Conservation (phyloP, 2,888 invertebrate genomes). For the Labia minor region DNA sequence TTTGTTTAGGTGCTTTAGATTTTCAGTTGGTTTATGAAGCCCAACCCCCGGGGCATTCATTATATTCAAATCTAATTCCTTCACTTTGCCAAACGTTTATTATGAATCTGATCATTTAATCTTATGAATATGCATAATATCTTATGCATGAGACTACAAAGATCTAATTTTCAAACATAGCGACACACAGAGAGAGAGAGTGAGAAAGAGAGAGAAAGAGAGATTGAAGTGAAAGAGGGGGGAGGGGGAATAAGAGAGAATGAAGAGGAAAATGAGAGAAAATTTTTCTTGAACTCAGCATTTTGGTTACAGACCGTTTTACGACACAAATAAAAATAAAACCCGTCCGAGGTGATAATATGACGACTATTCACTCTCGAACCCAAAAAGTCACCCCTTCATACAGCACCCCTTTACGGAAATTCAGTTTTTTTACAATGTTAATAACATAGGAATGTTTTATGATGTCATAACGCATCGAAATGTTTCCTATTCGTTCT, state of each 20-base stretch:
- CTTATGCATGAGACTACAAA: background rate
- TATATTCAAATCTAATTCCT: constrained; percentile 13
- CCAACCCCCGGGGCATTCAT: background rate
- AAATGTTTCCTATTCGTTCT: background rate
- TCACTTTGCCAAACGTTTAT: constrained; percentile 13
- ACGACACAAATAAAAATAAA: background rate
- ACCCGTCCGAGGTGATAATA: background rate
- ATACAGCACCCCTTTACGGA: too few relatives aligned
- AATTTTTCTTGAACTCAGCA: background rate
- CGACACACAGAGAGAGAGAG: background rate
- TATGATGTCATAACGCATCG: background rate
- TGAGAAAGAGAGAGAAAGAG: background rate
- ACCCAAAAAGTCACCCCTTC: too few relatives aligned
- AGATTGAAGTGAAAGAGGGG: too few relatives aligned
- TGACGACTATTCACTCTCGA: background rate
- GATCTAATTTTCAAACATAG: background rate
- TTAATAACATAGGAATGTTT: background rate
- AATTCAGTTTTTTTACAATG: background rate
- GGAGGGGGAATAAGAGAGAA: too few relatives aligned
- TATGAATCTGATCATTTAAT: constrained; percentile 13
- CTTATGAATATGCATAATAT: constrained; percentile 5
- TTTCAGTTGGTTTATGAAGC: background rate
- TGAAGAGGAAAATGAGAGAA: too few relatives aligned
- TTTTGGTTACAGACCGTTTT: constrained; percentile 7
- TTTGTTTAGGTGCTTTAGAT: background rate